Conservation (phyloP, 2,797 vertebrate genomes). For the Moxostoma hubbsi region DNA sequence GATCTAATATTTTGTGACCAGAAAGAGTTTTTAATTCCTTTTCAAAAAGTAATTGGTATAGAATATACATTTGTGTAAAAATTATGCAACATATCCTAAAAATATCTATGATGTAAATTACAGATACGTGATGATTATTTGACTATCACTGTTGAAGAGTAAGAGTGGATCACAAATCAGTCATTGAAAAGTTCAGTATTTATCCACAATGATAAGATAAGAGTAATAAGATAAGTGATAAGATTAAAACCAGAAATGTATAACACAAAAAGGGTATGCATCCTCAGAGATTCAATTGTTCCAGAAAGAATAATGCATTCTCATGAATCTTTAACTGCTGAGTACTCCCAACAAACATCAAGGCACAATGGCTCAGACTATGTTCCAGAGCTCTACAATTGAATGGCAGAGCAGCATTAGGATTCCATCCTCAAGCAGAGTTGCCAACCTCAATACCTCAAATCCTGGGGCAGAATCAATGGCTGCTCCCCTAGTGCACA, state of each 20-base stretch:
- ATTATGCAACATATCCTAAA: constrained; percentile 10
- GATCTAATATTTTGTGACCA: constrained; percentile 24
- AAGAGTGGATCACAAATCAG: neutral
- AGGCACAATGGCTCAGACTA: constrained; percentile 15
- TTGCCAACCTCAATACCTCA: constrained; percentile 62
- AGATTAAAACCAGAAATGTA: too few species aligned
- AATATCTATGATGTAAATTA: constrained; percentile 11
- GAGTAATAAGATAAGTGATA: too few species aligned
- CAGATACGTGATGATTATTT: neutral
- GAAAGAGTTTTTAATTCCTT: constrained; percentile 48
- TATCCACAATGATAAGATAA: too few species aligned
- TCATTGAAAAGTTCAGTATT: constrained; percentile 8
- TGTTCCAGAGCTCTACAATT: neutral
- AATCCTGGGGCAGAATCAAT: constrained; percentile 67
- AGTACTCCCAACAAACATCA: constrained; percentile 27
- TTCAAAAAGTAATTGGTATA: constrained; percentile 47
- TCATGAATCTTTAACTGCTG: constrained; percentile 32
- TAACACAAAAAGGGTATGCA: neutral
- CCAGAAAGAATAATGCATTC: constrained; percentile 35
- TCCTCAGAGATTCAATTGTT: neutral
- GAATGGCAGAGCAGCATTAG: constrained; percentile 44
- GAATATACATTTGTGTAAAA: constrained; percentile 15
- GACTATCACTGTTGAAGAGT: neutral
- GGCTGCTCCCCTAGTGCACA: constrained; percentile 56
- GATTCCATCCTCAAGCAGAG: constrained; percentile 58